Conservation (phyloP, 2,797 vertebrate species). For the Hylomyscus alleni region DNA sequence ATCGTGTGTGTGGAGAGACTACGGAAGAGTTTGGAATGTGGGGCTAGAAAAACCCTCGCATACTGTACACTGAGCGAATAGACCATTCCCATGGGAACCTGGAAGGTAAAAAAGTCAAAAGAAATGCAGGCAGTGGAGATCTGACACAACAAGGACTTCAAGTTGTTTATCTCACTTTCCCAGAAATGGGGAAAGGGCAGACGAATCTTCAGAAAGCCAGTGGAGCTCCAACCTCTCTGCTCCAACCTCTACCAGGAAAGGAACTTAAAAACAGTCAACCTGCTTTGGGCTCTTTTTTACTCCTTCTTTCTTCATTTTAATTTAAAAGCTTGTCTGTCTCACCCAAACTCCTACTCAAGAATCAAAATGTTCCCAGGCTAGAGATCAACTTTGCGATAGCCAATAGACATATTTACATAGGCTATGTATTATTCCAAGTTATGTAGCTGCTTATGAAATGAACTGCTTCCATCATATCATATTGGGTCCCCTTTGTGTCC, state of each 20-base stretch:
- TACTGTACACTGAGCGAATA: background rate
- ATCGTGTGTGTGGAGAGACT: no score
- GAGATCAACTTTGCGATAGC: background rate
- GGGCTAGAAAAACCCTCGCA: background rate
- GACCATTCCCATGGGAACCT: no score
- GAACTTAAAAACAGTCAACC: background rate
- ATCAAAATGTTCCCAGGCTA: background rate
- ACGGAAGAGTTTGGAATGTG: background rate
- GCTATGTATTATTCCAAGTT: background rate
- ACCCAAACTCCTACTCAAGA: background rate
- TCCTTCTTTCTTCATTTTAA: background rate
- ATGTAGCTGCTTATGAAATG: background rate
- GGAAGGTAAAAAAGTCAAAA: background rate
- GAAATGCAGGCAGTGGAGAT: background rate
- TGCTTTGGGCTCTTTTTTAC: background rate
- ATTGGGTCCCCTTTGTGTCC: background rate
- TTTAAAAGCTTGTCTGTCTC: constrained; percentile 47
- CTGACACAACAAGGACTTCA: background rate
- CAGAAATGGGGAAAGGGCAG: background rate
- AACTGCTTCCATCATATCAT: background rate
- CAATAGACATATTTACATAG: background rate
- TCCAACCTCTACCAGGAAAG: background rate
- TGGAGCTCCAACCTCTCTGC: background rate
- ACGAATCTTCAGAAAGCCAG: background rate
- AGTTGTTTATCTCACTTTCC: background rate